Evolutionary conservation across 2,113 vertebrate genomes (phyloP).

Genomic region (Salvelinus fontinalis): DNA sequence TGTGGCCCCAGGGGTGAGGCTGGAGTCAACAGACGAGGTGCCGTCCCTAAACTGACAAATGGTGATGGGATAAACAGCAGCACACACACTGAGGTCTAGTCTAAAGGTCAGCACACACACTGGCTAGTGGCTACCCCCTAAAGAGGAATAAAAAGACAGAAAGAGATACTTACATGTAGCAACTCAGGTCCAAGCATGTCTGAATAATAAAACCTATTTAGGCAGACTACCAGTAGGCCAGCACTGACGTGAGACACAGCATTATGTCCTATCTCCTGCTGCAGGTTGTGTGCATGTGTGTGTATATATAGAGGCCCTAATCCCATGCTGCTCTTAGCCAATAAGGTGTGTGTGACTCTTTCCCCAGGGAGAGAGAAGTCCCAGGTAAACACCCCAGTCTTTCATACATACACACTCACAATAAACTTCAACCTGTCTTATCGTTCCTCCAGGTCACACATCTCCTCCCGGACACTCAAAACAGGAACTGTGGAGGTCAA

Average conservation of each 20-base stretch:
- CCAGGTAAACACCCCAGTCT: neutral
- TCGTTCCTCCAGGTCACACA: neutral
- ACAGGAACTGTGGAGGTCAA: neutral
- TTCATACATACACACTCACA: neutral
- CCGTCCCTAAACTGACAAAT: neutral
- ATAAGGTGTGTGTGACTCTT: neutral
- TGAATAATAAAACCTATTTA: too few species aligned
- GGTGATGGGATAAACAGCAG: too few species aligned
- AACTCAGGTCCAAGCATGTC: too few species aligned
- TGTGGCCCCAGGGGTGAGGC: neutral
- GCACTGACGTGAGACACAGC: too few species aligned
- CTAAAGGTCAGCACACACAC: too few species aligned
- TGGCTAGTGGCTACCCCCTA: too few species aligned
- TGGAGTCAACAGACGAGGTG: neutral
- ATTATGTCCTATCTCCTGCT: too few species aligned
- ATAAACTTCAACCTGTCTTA: conserved; percentile 8
- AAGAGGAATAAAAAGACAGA: too few species aligned
- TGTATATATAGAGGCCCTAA: neutral
- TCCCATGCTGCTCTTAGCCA: neutral
- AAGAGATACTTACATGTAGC: too few species aligned
- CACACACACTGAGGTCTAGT: too few species aligned
- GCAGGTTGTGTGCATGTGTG: neutral
- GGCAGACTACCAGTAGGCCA: too few species aligned
- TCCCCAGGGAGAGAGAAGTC: neutral
- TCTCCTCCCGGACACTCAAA: neutral